A percentile compares a stretch with the other conserved stretches of the same genome.
phyloP scores from a whole-genome alignment of 1,140 invertebrate genomes.

The Aporrectodea caliginosa region DNA sequence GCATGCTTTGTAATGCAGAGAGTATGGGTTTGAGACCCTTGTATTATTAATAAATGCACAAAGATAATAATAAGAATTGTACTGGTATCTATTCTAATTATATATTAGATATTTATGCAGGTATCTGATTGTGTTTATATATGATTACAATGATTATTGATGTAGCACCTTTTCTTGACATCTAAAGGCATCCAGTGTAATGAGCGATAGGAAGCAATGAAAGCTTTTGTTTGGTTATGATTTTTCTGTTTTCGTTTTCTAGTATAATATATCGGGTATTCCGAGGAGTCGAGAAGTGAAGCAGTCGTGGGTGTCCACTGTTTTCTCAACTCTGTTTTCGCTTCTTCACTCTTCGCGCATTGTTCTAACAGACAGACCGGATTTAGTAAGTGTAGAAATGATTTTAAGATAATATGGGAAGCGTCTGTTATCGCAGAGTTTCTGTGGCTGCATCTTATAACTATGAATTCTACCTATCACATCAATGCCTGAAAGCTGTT shows the following conservation, averaged over 20 bases:
- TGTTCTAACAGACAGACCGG: conserved; percentile 67
- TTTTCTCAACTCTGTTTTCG: conserved; percentile 73
- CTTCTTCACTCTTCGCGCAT: conserved; percentile 66
- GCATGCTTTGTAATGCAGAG: no score
- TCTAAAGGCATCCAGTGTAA: no score
- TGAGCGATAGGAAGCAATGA: conserved; percentile 12
- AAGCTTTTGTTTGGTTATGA: not conserved
- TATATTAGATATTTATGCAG: not conserved
- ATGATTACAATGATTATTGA: not conserved
- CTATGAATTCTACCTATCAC: no score
- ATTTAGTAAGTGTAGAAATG: conserved; percentile 59
- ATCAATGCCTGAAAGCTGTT: no score
- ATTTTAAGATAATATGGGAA: not conserved
- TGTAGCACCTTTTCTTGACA: no score
- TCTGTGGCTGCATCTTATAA: no score
- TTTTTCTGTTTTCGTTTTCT: conserved; percentile 28
- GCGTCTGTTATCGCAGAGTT: no score
- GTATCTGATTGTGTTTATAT: no score
- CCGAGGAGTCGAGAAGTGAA: conserved; percentile 80
- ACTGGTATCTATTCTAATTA: not conserved
- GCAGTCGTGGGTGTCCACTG: conserved; percentile 76
- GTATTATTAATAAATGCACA: no score
- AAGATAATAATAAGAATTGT: not conserved
- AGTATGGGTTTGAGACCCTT: not conserved
- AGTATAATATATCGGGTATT: conserved; percentile 64